Evolutionary conservation across 2,888 invertebrate species (phyloP).

Genomic region (Dryobota labecula): DNA sequence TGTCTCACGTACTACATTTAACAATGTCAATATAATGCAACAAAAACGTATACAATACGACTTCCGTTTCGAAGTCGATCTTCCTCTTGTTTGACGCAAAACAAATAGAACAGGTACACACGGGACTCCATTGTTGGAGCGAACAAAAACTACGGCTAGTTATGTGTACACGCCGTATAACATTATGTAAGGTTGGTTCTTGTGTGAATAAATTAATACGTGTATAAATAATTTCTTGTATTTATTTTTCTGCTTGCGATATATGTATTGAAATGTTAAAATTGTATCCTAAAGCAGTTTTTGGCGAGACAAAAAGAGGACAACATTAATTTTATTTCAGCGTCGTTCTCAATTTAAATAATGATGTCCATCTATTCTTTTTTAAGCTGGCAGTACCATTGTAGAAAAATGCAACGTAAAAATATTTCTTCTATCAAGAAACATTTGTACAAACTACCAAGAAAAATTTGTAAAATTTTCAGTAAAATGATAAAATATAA

Average conservation of each 20-base stretch:
- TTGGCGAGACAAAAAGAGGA: neutral
- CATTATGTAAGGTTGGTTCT: constrained; percentile 26
- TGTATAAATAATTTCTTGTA: neutral
- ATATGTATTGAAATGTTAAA: constrained; percentile 5
- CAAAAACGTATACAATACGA: constrained; percentile 73
- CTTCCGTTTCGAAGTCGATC: constrained; percentile 73
- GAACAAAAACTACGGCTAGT: constrained; percentile 63
- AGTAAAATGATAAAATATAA: constrained; percentile 43
- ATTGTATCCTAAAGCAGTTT: neutral
- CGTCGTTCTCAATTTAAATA: constrained; percentile 29
- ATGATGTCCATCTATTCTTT: constrained; percentile 14
- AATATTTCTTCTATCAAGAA: neutral
- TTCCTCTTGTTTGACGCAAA: constrained; percentile 71
- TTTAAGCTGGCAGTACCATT: constrained; percentile 8
- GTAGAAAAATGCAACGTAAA: constrained; percentile 18
- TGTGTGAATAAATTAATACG: constrained; percentile 30
- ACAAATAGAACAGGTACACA: constrained; percentile 73
- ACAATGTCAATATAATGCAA: constrained; percentile 70
- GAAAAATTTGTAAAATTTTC: neutral
- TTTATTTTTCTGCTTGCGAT: neutral
- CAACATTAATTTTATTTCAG: constrained; percentile 23
- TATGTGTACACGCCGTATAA: constrained; percentile 10
- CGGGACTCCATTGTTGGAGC: constrained; percentile 67
- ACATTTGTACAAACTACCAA: neutral
- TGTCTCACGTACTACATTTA: constrained; percentile 56